Conservation (phyloP, 2,113 vertebrate species). For the Ochotona princeps region DNA sequence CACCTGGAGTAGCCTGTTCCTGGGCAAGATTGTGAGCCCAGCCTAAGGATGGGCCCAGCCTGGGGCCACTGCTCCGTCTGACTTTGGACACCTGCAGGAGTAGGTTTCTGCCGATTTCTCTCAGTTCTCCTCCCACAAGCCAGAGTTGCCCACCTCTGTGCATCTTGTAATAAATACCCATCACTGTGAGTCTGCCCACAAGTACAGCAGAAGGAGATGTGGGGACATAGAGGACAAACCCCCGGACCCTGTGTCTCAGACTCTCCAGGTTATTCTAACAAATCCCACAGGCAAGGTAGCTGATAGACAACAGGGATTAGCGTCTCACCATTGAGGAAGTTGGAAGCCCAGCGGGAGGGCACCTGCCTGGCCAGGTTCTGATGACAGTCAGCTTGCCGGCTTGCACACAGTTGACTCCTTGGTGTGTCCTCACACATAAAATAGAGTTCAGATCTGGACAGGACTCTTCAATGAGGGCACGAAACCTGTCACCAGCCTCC, state of each 20-base stretch:
- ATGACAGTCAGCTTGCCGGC: not conserved
- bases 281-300: not conserved
- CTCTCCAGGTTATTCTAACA: too few relatives aligned
- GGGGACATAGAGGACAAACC: not conserved
- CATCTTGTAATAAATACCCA: slow-evolving; percentile 40
- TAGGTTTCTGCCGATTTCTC: not conserved
- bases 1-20: slow-evolving; percentile 90
- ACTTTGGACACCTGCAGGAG: not conserved
- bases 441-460: not conserved
- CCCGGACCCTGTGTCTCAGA: not conserved
- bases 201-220: not conserved
- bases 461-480: not conserved
- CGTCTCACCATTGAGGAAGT: not conserved
- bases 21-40: slow-evolving; percentile 90
- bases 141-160: not conserved
- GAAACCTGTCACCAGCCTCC: not conserved
- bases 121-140: not conserved
- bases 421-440: not conserved
- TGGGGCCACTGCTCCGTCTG: not conserved
- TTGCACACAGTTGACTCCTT: not conserved
- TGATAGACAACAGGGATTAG: not conserved
- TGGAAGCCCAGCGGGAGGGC: not conserved
- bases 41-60: not conserved
- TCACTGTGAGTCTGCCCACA: not conserved
- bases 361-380: not conserved